phyloP scores from a whole-genome alignment of 2,888 invertebrate species.

The Oxystoma pomonae region DNA sequence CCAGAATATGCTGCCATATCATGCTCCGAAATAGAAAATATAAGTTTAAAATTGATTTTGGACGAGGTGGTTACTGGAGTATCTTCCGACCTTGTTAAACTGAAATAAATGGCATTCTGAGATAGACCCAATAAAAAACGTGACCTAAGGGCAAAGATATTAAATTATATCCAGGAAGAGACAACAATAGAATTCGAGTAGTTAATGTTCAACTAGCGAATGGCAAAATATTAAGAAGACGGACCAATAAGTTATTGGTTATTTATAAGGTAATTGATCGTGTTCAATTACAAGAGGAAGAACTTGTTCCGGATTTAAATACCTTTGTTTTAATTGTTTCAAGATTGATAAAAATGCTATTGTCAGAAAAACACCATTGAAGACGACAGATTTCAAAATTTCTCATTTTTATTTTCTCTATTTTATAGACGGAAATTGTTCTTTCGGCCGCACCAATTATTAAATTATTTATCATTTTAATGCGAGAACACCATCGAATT shows the following conservation, averaged over 20 bases:
- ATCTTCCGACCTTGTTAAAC: not conserved
- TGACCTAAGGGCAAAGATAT: slow-evolving; percentile 3
- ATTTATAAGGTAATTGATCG: not conserved
- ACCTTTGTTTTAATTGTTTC: not conserved
- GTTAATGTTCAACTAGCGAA: no score
- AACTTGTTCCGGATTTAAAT: not conserved
- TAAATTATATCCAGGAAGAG: slow-evolving; percentile 1
- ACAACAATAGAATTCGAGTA: slow-evolving; percentile 5
- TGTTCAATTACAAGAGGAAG: not conserved
- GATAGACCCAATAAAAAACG: not conserved
- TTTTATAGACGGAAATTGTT: not conserved
- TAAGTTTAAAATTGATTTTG: slow-evolving; percentile 7
- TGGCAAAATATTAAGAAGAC: slow-evolving; percentile 2
- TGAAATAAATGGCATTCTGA: slow-evolving; percentile 6
- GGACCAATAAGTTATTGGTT: not conserved
- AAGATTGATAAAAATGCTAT: not conserved
- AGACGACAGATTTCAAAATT: not conserved
- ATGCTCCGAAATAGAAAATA: not conserved
- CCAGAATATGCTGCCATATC: slow-evolving; percentile 9
- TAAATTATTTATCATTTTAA: not conserved
- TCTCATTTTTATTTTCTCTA: not conserved
- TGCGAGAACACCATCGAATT: not conserved
- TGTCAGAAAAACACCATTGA: not conserved
- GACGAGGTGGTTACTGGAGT: slow-evolving; percentile 6
- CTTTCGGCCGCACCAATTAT: not conserved